A percentile compares a stretch with the other conserved stretches of the same genome.
These are phyloP conservation scores for Bedellia somnulentella DNA, from an alignment of 2,888 invertebrate genomes.

Conservation along the genomic window DNA sequence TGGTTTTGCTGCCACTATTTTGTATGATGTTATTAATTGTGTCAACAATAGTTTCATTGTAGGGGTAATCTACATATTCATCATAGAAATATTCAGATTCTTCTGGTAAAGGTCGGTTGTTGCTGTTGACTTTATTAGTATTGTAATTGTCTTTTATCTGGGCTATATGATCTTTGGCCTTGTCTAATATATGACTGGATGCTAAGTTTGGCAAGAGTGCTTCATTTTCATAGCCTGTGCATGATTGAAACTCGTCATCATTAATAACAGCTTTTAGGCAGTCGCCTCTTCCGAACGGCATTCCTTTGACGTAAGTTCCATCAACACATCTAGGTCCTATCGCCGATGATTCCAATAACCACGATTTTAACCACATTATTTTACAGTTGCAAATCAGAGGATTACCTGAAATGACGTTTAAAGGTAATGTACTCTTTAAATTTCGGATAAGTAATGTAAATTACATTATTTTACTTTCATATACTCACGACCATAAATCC, in stretches of 20 bases:
- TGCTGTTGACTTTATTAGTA: slow-evolving; percentile 41
- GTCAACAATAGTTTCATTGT: slow-evolving; percentile 59
- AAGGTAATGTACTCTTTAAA: slow-evolving; percentile 1
- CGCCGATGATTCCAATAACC: slow-evolving; percentile 75
- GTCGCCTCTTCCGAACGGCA: slow-evolving; percentile 70
- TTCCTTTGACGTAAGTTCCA: slow-evolving; percentile 73
- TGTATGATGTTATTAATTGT: slow-evolving; percentile 31
- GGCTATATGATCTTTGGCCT: slow-evolving; percentile 46
- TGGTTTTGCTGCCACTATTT: background rate
- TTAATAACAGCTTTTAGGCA: slow-evolving; percentile 53
- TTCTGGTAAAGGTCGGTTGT: slow-evolving; percentile 66
- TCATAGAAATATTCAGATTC: slow-evolving; percentile 84
- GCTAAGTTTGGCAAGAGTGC: slow-evolving; percentile 55
- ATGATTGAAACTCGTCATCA: slow-evolving; percentile 62
- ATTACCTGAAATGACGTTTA: slow-evolving; percentile 69
- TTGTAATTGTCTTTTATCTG: slow-evolving; percentile 43
- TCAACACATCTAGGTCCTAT: slow-evolving; percentile 79
- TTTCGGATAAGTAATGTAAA: no score
- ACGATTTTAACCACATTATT: slow-evolving; percentile 80
- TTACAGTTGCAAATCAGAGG: slow-evolving; percentile 82
- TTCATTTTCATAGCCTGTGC: slow-evolving; percentile 69
- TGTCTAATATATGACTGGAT: slow-evolving; percentile 65
- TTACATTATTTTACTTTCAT: no score
- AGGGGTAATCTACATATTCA: slow-evolving; percentile 78
- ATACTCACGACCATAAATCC: no score